Evolutionary conservation across 2,113 vertebrate species (phyloP), one percentile per base, ranked within the genome.

Genomic region (Apistogramma diplotaenia): DNA sequence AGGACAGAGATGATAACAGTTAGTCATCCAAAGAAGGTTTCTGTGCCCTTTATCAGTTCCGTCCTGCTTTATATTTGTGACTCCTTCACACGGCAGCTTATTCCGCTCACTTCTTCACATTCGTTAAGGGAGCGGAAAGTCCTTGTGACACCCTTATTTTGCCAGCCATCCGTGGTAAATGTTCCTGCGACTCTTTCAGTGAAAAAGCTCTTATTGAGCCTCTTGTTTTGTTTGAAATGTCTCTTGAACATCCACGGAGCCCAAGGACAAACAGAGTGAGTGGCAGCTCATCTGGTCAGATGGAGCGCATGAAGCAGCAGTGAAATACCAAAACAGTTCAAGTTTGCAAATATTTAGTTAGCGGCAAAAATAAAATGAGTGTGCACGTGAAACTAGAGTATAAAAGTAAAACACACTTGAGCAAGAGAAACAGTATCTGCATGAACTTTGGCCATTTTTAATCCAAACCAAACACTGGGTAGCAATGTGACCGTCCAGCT

Each of bases 1-100:
- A 82, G 35, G 46, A 78, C 43, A 67, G 21, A 77, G 61, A 19
- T 67, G 81, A 86, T 73, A 74, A 83, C 70, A 79, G 76, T 80
- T 62, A 62, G 55, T 74, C 57, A 86, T 29, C 71, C 33, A 25
- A 55, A 16, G 6, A 84, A 57, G 61, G 31, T 74, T 73, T 56
- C 29, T 3, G 6, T n/a, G 59, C 29, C 79, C 43, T 85, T 76
- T 71, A 61, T 81, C 65, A 74, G 58, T 23, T 31, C 11, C 1
- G 3, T 0, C 8, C 12, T 79, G 62, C 74, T 84, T 84, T 60
- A 76, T 37, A 84, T 82, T 77, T 61, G 43, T 18, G 1, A 23
- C 21, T 9, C 60, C 78, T 76, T 84, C 81, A 43, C 76, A 59
- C 60, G 33, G 37, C 79, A 89, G 74, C 49, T 82, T 78, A 25